Base-by-base conservation (phyloP, 2,797 vertebrate species). In the Hemitrygon akajei region DNA sequence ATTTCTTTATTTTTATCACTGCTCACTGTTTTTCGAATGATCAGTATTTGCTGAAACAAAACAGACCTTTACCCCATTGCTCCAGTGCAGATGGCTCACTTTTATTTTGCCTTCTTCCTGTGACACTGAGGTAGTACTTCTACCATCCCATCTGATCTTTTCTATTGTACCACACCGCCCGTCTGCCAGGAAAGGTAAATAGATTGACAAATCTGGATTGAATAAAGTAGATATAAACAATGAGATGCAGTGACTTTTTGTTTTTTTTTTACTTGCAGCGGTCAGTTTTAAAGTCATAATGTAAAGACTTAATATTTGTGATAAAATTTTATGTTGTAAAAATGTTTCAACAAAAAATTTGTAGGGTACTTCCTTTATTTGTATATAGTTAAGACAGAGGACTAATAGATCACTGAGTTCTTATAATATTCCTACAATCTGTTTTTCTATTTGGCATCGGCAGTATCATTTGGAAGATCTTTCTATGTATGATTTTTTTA, bases 241-340 rank as follows among this genome's bases (percentile, higher is more conserved):
- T 71, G 66, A 16, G 20, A 69, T 47, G 47, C 69, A 20, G 20
- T 16, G 20, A 71, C 69, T 14, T 20, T 47, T 71, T 14, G 69
- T 16, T 14, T 71, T 56, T 56, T 56, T 47, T 82, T 22, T 6
- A 82, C 40, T 12, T 82, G 9, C 40, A 82, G 25, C 6, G 40
- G 81, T 82, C 40, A 82, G 81, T 82, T 82, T 56, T 56, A 82
- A 82, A 82, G 81, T 82, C 77, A 82, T 40, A 82, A 47, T 82
- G 25, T 82, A 56, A 0, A 40, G 1, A 7, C 12, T 10, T 82
- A 10, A 25, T 27, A 1, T 47, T 82, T 56, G 40, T 82, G 22
- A 56, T 27, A 56, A 56, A 47, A 25, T 27, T 40, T 47, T 82
- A 6, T 56, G 22, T 82, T 82, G 80, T 22, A 82, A 47, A 22